Percentiles rank a stretch among this genome's conserved stretches.
phyloP scores from a whole-genome alignment of 1,140 invertebrate genomes.

The Aphaenogaster floridana region DNA sequence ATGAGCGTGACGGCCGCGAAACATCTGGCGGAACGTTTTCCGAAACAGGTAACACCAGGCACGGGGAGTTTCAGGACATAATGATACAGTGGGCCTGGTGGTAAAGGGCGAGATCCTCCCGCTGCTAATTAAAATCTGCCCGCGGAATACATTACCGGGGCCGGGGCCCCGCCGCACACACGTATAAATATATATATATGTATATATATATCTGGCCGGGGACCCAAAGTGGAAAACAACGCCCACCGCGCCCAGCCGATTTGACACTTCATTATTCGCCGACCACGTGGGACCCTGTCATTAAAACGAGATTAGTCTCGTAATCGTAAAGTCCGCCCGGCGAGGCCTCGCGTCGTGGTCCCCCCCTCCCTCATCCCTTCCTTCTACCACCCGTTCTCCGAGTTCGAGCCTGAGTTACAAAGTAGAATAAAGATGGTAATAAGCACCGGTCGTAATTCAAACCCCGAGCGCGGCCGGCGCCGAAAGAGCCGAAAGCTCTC shows the following conservation, averaged over 20 bases:
- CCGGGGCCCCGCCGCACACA: not conserved
- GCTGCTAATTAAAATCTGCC: constrained; percentile 83
- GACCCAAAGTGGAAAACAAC: constrained; percentile 77
- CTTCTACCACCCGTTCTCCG: constrained; percentile 6
- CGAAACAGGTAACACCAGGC: constrained; percentile 42
- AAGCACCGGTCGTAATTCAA: constrained; percentile 67
- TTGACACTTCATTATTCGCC: constrained; percentile 87
- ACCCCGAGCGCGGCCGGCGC: not conserved
- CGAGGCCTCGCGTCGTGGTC: not conserved
- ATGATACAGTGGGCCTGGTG: constrained; percentile 69
- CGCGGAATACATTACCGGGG: constrained; percentile 73
- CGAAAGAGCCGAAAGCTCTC: constrained; percentile 38
- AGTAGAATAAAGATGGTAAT: constrained; percentile 67
- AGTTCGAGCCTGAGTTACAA: constrained; percentile 44
- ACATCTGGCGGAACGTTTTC: constrained; percentile 65
- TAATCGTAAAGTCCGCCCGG: constrained; percentile 77
- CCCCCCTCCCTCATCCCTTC: not conserved
- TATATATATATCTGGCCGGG: not conserved
- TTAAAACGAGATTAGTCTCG: constrained; percentile 86
- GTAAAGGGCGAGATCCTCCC: constrained; percentile 79
- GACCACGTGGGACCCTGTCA: constrained; percentile 83
- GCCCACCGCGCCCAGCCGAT: constrained; percentile 82
- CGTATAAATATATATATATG: not conserved
- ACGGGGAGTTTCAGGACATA: constrained; percentile 42
- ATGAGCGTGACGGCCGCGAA: constrained; percentile 42